Conservation (phyloP, 2,113 vertebrate genomes). For the Podarcis muralis region DNA sequence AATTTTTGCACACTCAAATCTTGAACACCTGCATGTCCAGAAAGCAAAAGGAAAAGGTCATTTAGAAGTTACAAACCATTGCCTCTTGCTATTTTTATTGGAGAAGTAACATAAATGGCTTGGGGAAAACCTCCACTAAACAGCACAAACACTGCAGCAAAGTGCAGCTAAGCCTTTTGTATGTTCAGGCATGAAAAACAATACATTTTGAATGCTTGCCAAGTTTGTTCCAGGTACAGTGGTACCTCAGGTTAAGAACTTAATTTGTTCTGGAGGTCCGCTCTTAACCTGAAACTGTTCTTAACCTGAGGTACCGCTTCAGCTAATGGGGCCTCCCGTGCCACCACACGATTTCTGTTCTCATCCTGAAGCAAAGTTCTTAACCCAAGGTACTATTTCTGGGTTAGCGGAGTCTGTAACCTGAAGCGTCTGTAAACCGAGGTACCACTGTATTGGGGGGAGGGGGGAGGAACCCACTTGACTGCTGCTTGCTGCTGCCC, state of each 20-base stretch:
- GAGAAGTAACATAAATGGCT: neutral
- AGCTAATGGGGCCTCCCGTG: too few species aligned
- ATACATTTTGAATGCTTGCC: neutral
- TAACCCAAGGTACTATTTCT: too few species aligned
- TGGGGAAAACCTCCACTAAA: neutral
- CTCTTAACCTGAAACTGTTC: too few species aligned
- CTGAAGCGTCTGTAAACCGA: too few species aligned
- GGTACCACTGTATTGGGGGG: too few species aligned
- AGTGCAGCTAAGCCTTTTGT: neutral
- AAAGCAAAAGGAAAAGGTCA: neutral
- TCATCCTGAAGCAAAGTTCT: too few species aligned
- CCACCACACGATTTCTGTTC: too few species aligned
- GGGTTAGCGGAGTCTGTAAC: too few species aligned
- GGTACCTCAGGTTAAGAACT: too few species aligned
- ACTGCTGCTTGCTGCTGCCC: neutral
- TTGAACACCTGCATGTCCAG: neutral
- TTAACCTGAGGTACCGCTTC: too few species aligned
- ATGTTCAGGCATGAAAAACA: neutral
- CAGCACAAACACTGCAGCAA: neutral
- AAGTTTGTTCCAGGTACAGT: neutral
- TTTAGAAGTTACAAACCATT: neutral
- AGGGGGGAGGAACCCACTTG: neutral
- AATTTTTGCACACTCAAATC: neutral
- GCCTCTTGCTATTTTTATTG: neutral
- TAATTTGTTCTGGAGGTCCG: too few species aligned